A percentile compares a stretch with the other conserved stretches of the same genome.
Evolutionary conservation across 2,113 vertebrate species (phyloP).

Genomic region (Zosterops lateralis): DNA sequence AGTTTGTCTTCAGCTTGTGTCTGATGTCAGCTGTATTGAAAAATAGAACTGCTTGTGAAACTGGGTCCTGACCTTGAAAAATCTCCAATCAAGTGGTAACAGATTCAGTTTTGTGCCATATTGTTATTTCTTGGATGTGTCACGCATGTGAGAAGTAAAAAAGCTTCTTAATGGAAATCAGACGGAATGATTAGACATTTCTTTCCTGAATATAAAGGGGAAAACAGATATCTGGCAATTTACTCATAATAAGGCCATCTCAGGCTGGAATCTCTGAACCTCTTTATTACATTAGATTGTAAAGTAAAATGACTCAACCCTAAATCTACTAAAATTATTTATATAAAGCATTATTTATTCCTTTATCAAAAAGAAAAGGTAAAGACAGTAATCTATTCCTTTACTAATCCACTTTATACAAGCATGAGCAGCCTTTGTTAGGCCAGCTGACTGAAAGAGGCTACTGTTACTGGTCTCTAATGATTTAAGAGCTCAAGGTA

Average conservation of each 20-base stretch:
- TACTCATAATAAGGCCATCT: background rate
- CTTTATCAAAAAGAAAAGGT: background rate
- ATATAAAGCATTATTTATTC: background rate
- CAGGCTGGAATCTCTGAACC: background rate
- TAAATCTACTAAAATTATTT: background rate
- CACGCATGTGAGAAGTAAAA: background rate
- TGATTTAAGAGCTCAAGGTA: background rate
- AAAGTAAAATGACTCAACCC: background rate
- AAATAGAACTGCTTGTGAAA: slow-evolving; percentile 72
- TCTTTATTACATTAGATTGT: background rate
- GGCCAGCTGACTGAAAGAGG: background rate
- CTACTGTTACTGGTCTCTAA: background rate
- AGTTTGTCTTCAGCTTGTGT: slow-evolving; percentile 76
- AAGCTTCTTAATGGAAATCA: slow-evolving; percentile 26
- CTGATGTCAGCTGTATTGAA: slow-evolving; percentile 69
- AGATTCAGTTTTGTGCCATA: slow-evolving; percentile 53
- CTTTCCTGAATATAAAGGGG: background rate
- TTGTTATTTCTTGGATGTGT: slow-evolving; percentile 56
- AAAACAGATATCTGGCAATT: background rate
- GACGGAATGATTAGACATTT: background rate
- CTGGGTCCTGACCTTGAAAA: slow-evolving; percentile 74
- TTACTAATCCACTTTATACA: background rate
- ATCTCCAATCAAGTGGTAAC: slow-evolving; percentile 56
- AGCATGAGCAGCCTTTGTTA: background rate
- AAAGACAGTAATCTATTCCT: background rate